phyloP scores from a whole-genome alignment of 2,888 invertebrate species.

The Amblyjoppa proteus region DNA sequence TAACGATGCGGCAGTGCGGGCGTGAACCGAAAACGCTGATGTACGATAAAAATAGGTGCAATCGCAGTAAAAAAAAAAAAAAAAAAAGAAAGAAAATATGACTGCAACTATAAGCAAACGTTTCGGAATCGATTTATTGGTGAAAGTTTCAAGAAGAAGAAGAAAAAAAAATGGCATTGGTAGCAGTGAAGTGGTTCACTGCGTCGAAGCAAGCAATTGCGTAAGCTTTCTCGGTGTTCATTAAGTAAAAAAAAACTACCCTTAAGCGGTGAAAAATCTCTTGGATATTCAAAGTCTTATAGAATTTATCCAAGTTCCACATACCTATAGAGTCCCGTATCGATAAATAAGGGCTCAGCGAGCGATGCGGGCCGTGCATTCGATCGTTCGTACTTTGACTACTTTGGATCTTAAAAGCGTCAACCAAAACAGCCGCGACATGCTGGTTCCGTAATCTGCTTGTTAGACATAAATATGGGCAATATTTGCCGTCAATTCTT shows the following conservation, averaged over 20 bases:
- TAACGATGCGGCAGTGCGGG: slow-evolving; percentile 60
- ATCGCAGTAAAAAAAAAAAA: slow-evolving; percentile 45
- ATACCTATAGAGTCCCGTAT: slow-evolving; percentile 50
- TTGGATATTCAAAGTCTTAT: slow-evolving; percentile 68
- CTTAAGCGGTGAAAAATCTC: slow-evolving; percentile 52
- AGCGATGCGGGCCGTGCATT: slow-evolving; percentile 45
- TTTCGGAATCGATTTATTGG: slow-evolving; percentile 55
- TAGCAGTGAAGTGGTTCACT: slow-evolving; percentile 50
- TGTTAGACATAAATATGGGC: slow-evolving; percentile 41
- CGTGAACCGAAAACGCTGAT: slow-evolving; percentile 65
- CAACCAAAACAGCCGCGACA: slow-evolving; percentile 31
- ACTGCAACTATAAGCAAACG: slow-evolving; percentile 42
- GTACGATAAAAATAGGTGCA: slow-evolving; percentile 63
- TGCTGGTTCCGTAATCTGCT: slow-evolving; percentile 35
- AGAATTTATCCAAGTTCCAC: slow-evolving; percentile 57
- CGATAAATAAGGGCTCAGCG: slow-evolving; percentile 36
- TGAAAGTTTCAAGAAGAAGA: slow-evolving; percentile 44
- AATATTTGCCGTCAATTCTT: slow-evolving; percentile 23
- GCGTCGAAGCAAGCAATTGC: slow-evolving; percentile 67
- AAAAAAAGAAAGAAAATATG: not conserved
- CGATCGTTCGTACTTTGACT: slow-evolving; percentile 53
- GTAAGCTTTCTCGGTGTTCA: slow-evolving; percentile 75
- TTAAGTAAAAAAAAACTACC: slow-evolving; percentile 64
- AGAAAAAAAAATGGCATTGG: slow-evolving; percentile 38
- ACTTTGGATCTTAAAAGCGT: slow-evolving; percentile 37